phyloP scores from a whole-genome alignment of 2,888 invertebrate genomes.

The Eledone cirrhosa region DNA sequence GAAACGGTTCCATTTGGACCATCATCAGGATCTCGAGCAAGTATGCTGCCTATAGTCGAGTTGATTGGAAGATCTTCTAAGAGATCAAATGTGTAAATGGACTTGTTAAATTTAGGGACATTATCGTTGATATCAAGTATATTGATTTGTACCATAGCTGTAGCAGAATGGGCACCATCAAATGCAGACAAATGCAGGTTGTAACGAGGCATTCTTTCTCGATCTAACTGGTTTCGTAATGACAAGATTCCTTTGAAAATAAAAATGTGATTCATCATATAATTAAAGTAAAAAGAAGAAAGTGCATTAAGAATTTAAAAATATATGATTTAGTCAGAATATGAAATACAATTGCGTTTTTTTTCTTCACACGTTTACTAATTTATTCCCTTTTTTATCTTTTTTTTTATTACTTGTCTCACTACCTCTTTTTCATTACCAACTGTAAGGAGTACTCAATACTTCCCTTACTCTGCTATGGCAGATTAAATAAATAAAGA shows the following conservation, averaged over 20 bases:
- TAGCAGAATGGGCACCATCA: conserved; percentile 76
- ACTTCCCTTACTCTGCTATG: too few relatives aligned
- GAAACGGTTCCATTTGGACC: conserved; percentile 53
- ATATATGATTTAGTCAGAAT: too few relatives aligned
- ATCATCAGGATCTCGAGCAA: conserved; percentile 59
- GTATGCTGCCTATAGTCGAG: conserved; percentile 62
- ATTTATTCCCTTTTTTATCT: too few relatives aligned
- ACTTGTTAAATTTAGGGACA: conserved; percentile 90
- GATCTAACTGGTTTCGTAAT: background rate
- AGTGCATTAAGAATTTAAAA: too few relatives aligned
- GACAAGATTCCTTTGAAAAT: conserved; percentile 5
- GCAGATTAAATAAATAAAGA: too few relatives aligned
- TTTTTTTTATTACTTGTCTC: too few relatives aligned
- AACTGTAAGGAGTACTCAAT: too few relatives aligned
- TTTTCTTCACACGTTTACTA: too few relatives aligned
- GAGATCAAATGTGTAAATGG: conserved; percentile 78
- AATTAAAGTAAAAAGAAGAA: too few relatives aligned
- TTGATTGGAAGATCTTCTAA: conserved; percentile 63
- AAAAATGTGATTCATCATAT: too few relatives aligned
- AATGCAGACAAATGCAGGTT: conserved; percentile 78
- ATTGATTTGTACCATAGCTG: conserved; percentile 76
- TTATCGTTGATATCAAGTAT: conserved; percentile 92
- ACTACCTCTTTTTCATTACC: too few relatives aligned
- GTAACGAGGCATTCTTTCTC: conserved; percentile 72
- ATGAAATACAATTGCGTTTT: too few relatives aligned